Base-by-base conservation (phyloP, 2,797 vertebrate genomes). In the Paratrypauchen microcephalus region DNA sequence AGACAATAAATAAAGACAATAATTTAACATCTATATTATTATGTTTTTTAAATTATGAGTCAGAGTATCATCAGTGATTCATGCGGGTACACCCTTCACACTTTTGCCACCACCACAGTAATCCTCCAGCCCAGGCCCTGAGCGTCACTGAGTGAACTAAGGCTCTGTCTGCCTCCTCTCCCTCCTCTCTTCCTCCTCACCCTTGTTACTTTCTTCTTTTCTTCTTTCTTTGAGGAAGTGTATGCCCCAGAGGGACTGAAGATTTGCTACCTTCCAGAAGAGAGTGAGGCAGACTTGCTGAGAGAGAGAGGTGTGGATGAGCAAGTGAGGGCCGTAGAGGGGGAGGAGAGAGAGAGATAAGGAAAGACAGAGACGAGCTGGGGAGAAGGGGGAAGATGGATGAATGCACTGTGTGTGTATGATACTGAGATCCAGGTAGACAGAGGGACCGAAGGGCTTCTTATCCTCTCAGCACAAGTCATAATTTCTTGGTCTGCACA, bases 191-290 rank as follows among this genome's bases (percentile, higher is more conserved):
- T 83, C 73, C 77, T 77, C 76, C 69, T 81, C 81, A 87, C 72
- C 81, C 80, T 80, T 80, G 66, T 80, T 84, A 82, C 80, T 73
- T 81, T 85, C 80, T 84, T 84, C 82, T 84, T 84, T 81, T 76
- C 79, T 76, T 81, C 80, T 79, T 87, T 89, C 87, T 90, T 86
- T 64, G 85, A 92, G 92, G 89, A 89, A 89, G 89, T 89, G 86
- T 86, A 80, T 85, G 83, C 87, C 86, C 89, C 88, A 81, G 65
- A 87, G 90, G 90, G 89, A 88, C 77, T 66, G 74, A 79, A 85
- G 85, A 89, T 86, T 86, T 75, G 76, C 85, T 90, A 88, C 89
- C 90, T 88, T 88, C 88, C 90, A 89, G 87, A 85, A 89, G 87
- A 88, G 81, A 80, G 45, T 47, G 26, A 65, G 74, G 80, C 83